phyloP scores from a whole-genome alignment of 2,797 vertebrate genomes.

The Botia kubotai region DNA sequence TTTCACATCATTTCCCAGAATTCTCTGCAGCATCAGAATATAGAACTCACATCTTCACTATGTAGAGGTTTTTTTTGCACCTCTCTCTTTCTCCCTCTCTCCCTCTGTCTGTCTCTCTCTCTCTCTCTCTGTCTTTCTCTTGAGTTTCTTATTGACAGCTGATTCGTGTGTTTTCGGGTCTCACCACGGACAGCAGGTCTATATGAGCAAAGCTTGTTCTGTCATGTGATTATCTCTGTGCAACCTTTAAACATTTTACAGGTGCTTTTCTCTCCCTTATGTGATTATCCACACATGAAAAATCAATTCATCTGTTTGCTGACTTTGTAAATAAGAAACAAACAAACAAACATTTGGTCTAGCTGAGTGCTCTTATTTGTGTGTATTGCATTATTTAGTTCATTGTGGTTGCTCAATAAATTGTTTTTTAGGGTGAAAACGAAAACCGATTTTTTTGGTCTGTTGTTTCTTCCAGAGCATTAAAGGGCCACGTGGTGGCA shows the following conservation, averaged over 20 bases:
- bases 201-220: conserved; percentile 70
- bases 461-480: not conserved
- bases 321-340: conserved; percentile 88
- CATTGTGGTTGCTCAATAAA: conserved; percentile 87
- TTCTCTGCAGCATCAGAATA: not conserved
- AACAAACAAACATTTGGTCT: conserved; percentile 77
- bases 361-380: conserved; percentile 83
- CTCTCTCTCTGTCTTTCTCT: conserved; percentile 2
- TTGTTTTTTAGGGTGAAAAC: too few species aligned
- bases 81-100: too few species aligned
- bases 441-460: too few species aligned
- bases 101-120: too few species aligned
- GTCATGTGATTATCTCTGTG: conserved; percentile 67
- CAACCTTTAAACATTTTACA: conserved; percentile 41
- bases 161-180: conserved; percentile 66
- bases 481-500: conserved; percentile 39
- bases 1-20: not conserved
- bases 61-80: not conserved
- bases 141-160: conserved; percentile 50
- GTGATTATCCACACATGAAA: conserved; percentile 86
- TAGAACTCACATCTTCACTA: too few species aligned
- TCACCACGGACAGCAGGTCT: conserved; percentile 61
- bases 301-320: conserved; percentile 76
- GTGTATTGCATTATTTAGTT: conserved; percentile 78
- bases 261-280: conserved; percentile 59